Evolutionary conservation across 1,140 invertebrate species (phyloP).

Genomic region (Thaumetopoea pityocampa): DNA sequence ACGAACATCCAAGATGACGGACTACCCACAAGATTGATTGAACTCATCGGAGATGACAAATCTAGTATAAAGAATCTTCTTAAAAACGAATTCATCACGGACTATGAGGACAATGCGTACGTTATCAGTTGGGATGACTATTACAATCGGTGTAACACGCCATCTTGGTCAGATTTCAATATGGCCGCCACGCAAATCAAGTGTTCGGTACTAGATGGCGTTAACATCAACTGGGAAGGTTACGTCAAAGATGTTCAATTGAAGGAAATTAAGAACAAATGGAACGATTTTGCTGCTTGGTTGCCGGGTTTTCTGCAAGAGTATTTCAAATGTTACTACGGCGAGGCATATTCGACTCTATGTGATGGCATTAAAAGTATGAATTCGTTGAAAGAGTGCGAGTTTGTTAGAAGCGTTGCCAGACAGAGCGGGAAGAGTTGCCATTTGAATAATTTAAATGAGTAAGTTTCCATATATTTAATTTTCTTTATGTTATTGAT

Average conservation of each 20-base stretch:
- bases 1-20: slow-evolving; percentile 54
- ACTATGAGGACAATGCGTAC: slow-evolving; percentile 52
- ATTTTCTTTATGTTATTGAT: slow-evolving; percentile 5
- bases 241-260: slow-evolving; percentile 81
- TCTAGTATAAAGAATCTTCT: slow-evolving; percentile 52
- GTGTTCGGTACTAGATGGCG: slow-evolving; percentile 81
- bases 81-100: slow-evolving; percentile 55
- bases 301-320: slow-evolving; percentile 78
- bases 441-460: slow-evolving; percentile 82
- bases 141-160: slow-evolving; percentile 82
- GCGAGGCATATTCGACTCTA: slow-evolving; percentile 77
- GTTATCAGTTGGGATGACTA: slow-evolving; percentile 82
- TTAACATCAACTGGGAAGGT: slow-evolving; percentile 48
- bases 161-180: slow-evolving; percentile 81
- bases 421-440: slow-evolving; percentile 77
- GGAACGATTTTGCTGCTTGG: slow-evolving; percentile 76
- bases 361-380: slow-evolving; percentile 72
- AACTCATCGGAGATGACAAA: slow-evolving; percentile 56
- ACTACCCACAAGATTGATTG: slow-evolving; percentile 46
- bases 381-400: slow-evolving; percentile 71
- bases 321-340: slow-evolving; percentile 81
- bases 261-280: slow-evolving; percentile 78
- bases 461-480: slow-evolving; percentile 64
- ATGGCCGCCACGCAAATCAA: slow-evolving; percentile 81
- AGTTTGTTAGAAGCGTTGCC: slow-evolving; percentile 72